Evolutionary conservation across 1,140 invertebrate species (phyloP), one percentile per base, ranked within the genome.

Genomic region (Nebria ingens): DNA sequence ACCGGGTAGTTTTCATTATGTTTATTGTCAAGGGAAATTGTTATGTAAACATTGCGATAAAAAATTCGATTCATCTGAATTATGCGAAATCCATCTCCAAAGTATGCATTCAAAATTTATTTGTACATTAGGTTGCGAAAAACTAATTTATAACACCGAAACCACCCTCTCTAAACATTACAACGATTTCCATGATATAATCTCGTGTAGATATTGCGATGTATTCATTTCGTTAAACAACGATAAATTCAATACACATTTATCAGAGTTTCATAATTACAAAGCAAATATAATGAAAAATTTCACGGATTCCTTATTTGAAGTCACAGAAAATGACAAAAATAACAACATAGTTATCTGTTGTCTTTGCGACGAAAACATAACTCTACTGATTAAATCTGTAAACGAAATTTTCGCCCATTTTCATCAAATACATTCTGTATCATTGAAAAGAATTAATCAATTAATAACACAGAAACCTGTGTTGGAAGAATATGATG

Each of bases 361-460:
- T 45, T 45, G 40, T 45, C 15, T 45, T 12, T 45, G 40, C 17
- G 40, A 45, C 17, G 40, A 45, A 45, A 45, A 45, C 17, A 45
- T 45, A 11, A 45, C 40, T 4, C 17, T 45, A 45, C 15, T 45
- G 4, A 17, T 17, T 11, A 17, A 45, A 45, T 4, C 6, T 12
- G 6, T 17, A 3, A 6, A 17, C 9, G 15, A 45, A 9, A 45
- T 45, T 4, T 45, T 12, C 17, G 6, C 4, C 4, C 40, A 45
- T 45, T 45, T 12, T 17, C 3, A 17, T 11, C 9, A 12, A 45
- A 45, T 45, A 11, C 40, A 45, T 45, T 17, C 6, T 12, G 6
- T 45, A 12, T 45, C 40, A 12, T 4, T 17, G 3, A 45, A 45
- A 45, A 9, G 40, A 4, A 45, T 45, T 45, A 4, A 12, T 4